Conservation (phyloP, 1,140 invertebrate genomes). For the Zophobas morio region DNA sequence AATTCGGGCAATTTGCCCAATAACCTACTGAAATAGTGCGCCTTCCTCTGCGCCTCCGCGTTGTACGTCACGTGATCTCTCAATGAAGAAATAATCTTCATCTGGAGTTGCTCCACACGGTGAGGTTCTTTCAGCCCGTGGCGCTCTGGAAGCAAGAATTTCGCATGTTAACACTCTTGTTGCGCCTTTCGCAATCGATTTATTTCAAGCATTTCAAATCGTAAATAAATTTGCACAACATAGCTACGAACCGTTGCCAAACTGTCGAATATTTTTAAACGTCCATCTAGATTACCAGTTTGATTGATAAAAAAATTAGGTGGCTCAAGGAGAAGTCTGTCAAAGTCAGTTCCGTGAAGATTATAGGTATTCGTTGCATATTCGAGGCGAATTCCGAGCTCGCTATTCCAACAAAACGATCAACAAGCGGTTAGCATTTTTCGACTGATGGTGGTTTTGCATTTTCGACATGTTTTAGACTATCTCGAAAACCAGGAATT, state of each 20-base stretch:
- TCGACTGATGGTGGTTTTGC: too few species aligned
- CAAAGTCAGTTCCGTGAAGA: slow-evolving; percentile 10
- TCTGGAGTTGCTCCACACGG: slow-evolving; percentile 93
- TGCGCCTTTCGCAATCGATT: slow-evolving; percentile 23
- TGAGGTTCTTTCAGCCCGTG: slow-evolving; percentile 93
- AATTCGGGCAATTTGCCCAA: slow-evolving; percentile 93
- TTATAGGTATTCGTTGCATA: neutral
- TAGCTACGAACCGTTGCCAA: slow-evolving; percentile 13
- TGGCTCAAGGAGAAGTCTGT: slow-evolving; percentile 7
- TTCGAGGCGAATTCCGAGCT: neutral
- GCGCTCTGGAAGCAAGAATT: slow-evolving; percentile 79
- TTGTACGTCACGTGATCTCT: slow-evolving; percentile 96
- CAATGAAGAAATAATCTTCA: slow-evolving; percentile 94
- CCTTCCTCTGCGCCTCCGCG: slow-evolving; percentile 87
- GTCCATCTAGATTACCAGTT: slow-evolving; percentile 19
- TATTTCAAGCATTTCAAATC: slow-evolving; percentile 23
- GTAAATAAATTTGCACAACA: slow-evolving; percentile 45
- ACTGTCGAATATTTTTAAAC: slow-evolving; percentile 28
- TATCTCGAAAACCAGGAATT: neutral
- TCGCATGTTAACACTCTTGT: neutral
- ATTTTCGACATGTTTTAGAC: too few species aligned
- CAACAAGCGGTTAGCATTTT: neutral
- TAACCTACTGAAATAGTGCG: slow-evolving; percentile 92
- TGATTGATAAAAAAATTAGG: slow-evolving; percentile 7
- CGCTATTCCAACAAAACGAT: neutral